phyloP scores from a whole-genome alignment of 2,888 invertebrate species.

The Stegophylla sp. region DNA sequence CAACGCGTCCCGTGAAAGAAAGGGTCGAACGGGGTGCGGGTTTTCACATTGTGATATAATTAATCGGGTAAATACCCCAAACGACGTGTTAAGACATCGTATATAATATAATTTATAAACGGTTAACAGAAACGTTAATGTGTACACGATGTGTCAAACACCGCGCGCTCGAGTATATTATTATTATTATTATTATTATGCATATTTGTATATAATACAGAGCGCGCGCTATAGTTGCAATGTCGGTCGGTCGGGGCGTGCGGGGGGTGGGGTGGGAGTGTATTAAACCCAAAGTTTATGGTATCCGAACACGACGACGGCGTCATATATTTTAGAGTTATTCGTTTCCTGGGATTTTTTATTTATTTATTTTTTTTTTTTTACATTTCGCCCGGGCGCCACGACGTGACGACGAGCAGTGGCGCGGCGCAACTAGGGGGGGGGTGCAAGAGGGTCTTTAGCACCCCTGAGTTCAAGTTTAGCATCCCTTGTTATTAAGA shows the following conservation, averaged over 20 bases:
- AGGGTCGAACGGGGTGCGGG: constrained; percentile 5
- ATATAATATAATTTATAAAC: neutral
- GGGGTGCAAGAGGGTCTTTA: no score
- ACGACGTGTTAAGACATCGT: constrained; percentile 50
- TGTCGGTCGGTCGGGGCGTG: neutral
- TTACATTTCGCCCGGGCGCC: neutral
- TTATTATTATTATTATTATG: no score
- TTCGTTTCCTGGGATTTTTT: neutral
- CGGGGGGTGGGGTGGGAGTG: neutral
- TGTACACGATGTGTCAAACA: neutral
- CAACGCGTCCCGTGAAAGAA: neutral
- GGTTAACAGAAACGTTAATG: constrained; percentile 34
- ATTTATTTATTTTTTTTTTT: neutral
- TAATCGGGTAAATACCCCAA: constrained; percentile 39
- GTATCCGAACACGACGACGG: neutral
- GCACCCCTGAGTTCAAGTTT: no score
- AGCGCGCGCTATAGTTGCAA: neutral
- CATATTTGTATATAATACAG: neutral
- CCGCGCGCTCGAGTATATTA: no score
- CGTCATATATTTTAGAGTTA: neutral
- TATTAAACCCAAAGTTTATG: constrained; percentile 1
- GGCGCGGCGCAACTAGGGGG: no score
- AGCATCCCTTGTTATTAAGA: no score
- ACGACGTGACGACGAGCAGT: neutral
- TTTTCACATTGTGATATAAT: constrained; percentile 37